Evolutionary conservation across 37 sponge, comb jelly and placozoan species (phyloP).

Genomic region (Mnemiopsis leidyi): DNA sequence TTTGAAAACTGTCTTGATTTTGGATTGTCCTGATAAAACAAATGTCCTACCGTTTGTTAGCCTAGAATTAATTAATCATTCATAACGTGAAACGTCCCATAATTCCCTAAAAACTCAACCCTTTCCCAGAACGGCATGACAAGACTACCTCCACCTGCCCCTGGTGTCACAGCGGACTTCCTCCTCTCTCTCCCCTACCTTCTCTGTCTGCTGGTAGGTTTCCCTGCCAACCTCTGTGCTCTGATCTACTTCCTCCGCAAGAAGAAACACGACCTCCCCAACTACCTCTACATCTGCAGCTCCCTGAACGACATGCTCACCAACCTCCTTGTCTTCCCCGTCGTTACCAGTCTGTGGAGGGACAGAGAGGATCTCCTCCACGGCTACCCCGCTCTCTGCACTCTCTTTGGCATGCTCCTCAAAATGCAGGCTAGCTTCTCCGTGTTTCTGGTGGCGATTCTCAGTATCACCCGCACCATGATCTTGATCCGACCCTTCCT

Average conservation of each 20-base stretch:
- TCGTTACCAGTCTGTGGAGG: not conserved
- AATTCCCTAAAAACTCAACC: too few relatives aligned
- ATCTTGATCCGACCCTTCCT: constrained; percentile 35
- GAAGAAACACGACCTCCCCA: constrained; percentile 50
- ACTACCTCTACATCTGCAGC: constrained; percentile 37
- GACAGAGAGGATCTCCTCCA: not conserved
- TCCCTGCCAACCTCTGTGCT: constrained; percentile 7
- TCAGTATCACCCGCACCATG: constrained; percentile 12
- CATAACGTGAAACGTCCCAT: too few relatives aligned
- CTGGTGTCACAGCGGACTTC: not conserved
- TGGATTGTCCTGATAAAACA: too few relatives aligned
- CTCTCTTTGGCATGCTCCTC: constrained; percentile 17
- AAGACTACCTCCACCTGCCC: not conserved
- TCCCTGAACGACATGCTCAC: constrained; percentile 52
- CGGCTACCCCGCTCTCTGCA: not conserved
- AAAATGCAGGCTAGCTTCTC: constrained; percentile 59
- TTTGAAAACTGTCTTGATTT: too few relatives aligned
- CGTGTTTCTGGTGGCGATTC: constrained; percentile 34
- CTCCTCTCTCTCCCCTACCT: constrained; percentile 46
- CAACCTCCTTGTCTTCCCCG: not conserved
- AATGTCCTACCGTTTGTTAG: too few relatives aligned
- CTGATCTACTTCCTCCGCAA: constrained; percentile 45
- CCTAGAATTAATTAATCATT: too few relatives aligned
- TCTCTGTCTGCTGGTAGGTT: not conserved
- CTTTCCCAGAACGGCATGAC: not conserved